A percentile compares a stretch with the other conserved stretches of the same genome.
phyloP scores from a whole-genome alignment of 64 coral and sea anemone genomes.

The Trachythela sp. region DNA sequence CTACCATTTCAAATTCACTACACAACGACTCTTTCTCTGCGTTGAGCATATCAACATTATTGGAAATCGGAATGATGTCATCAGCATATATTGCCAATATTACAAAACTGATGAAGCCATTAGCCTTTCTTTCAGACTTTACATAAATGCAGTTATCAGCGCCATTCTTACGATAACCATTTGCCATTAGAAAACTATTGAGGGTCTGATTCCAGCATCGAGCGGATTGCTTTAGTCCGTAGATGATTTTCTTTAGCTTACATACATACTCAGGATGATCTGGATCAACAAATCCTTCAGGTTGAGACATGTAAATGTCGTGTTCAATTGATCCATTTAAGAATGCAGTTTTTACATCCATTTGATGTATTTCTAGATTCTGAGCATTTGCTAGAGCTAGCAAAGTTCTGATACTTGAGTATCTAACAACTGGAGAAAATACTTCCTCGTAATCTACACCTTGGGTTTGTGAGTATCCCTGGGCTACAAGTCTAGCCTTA shows the following conservation, averaged over 20 bases:
- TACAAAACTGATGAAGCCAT: too few relatives aligned
- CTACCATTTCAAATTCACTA: too few relatives aligned
- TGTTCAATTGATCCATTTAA: slow-evolving; percentile 25
- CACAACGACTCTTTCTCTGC: too few relatives aligned
- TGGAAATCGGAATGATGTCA: too few relatives aligned
- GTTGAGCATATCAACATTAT: too few relatives aligned
- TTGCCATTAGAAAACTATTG: not conserved
- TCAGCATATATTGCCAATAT: too few relatives aligned
- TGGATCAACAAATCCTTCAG: too few relatives aligned
- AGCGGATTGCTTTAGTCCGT: slow-evolving; percentile 26
- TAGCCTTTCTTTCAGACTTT: too few relatives aligned
- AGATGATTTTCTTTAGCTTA: slow-evolving; percentile 17
- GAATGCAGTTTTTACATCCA: slow-evolving; percentile 28
- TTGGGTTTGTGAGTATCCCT: slow-evolving; percentile 26
- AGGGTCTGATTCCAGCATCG: too few relatives aligned
- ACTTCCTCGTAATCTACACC: slow-evolving; percentile 26
- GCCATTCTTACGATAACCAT: slow-evolving; percentile 14
- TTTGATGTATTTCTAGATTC: slow-evolving; percentile 14
- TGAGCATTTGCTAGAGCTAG: slow-evolving; percentile 27
- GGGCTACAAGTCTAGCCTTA: slow-evolving; percentile 32
- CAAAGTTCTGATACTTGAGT: too few relatives aligned
- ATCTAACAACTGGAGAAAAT: slow-evolving; percentile 31
- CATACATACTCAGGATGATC: slow-evolving; percentile 18
- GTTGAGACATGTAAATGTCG: too few relatives aligned
- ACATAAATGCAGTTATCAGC: slow-evolving; percentile 36